Conservation (phyloP, 2,888 invertebrate species). For the Cecidostiba fungosa region DNA sequence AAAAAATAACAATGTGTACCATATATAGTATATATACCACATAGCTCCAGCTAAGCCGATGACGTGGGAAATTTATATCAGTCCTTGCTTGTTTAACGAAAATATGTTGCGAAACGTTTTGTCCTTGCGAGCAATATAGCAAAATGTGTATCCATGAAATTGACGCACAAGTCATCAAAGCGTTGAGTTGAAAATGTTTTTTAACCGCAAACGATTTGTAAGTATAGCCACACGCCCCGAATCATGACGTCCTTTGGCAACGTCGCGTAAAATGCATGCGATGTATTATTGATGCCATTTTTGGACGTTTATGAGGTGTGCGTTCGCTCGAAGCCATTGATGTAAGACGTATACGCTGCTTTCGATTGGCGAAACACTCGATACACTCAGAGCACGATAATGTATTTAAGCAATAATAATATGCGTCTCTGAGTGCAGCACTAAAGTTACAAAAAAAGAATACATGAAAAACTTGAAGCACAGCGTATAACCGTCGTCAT, state of each 20-base stretch:
- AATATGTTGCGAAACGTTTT: not conserved
- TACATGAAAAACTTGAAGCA: not conserved
- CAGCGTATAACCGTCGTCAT: not conserved
- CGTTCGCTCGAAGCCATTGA: constrained; percentile 68
- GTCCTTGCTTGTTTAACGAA: constrained; percentile 29
- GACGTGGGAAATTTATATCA: constrained; percentile 40
- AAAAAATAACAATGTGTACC: not conserved
- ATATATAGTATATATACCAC: not conserved
- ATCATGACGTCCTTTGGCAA: constrained; percentile 69
- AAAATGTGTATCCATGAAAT: not conserved
- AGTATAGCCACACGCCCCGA: constrained; percentile 43
- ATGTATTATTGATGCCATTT: constrained; percentile 71
- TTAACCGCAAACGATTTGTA: not conserved
- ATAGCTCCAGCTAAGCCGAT: not conserved
- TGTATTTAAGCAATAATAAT: not conserved
- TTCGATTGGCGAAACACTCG: constrained; percentile 7
- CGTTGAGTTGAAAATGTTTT: not conserved
- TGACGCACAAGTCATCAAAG: not conserved
- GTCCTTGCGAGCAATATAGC: not conserved
- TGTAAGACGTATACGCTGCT: constrained; percentile 48
- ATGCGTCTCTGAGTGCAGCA: not conserved
- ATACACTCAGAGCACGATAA: not conserved
- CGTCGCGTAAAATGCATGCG: constrained; percentile 75
- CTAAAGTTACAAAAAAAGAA: not conserved
- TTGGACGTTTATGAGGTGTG: constrained; percentile 75